Evolutionary conservation across 2,797 vertebrate species (phyloP), one percentile per base, ranked within the genome.

Genomic region (Acrocephalus scirpaceus): DNA sequence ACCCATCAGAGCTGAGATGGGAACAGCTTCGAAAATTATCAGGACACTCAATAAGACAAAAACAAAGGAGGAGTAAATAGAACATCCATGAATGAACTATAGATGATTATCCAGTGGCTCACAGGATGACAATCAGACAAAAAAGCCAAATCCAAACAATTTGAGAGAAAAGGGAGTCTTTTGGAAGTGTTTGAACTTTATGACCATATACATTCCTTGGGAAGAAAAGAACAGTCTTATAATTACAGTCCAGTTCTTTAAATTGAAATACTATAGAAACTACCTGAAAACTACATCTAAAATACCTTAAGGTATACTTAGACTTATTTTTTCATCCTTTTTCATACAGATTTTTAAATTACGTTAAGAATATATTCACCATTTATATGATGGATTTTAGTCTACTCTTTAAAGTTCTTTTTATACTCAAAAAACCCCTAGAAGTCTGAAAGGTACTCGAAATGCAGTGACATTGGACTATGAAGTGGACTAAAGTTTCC

Each of bases 21-120:
- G 32, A 89, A 30, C 60, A 40, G 48, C 23, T 75, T 53, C 3
- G 11, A 36, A 86, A 84, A 64, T 53, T 25, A 82, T 50, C 30
- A 53, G 0, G 0, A 53, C 25, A 16, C 25, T 45, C 71, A 44
- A 1, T 34, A 76, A 58, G 13, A 51, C 26, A 72, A 69, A 69
- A 67, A 65, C 15, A 72, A 40, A 72, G 32, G 23, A 96, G 40
- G 81, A 75, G 8, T 42, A 65, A 94, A 88, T 6, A 80, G 23
- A 58, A 77, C 36, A 87, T 17, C 81, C 60, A 50, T 51, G 16
- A 93, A 86, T 84, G 38, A 92, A 85, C 47, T 53, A 21, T n/a
- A 88, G 36, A 40, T 80, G 21, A 91, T 81, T 93, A 96, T 91
- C 56, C 44, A 90, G 42, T 50, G 53, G 76, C 20, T 91, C 82